Evolutionary conservation across 2,113 vertebrate genomes (phyloP), one percentile per base, ranked within the genome.

Genomic region (Gadus chalcogrammus): DNA sequence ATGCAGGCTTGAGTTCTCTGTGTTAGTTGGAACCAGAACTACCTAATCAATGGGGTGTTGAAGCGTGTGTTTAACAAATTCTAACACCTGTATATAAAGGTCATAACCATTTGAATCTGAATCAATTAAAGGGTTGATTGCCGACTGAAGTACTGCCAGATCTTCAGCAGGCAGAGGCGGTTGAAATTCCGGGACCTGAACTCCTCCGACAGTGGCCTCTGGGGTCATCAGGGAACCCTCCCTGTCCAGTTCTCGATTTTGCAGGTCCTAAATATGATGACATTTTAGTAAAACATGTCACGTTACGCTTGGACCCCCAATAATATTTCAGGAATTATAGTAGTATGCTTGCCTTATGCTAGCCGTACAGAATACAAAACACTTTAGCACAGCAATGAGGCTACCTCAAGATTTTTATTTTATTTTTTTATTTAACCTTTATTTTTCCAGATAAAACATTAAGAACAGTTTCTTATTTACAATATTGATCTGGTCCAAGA

Each of bases 141-240:
- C 65, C 42, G 35, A 67, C 65, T 67, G 31, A 67, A 67, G 65
- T n/a, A 42, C 35, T 20, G 65, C 28, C 65, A 67, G 65, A 53
- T 67, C 65, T 67, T 67, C 65, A 48, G 42, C 65, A 67, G 65
- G 11, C 31, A 67, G 28, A 48, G 65, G 65, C 65, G 52, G 35
- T 24, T 17, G 35, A 66, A 66, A 66, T 66, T 66, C 65, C 48
- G 65, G 65, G 65, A 66, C 65, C 65, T 66, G 65, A 66, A 66
- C 65, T 66, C 65, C 65, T 24, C 2, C 24, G 24, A 24, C 24
- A 24, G 24, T 2, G 52, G 35, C 48, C 16, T 42, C 65, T n/a
- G 65, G 65, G 35, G 65, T 66, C 65, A 66, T 48, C 65, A 66
- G 65, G 65, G 6, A 31, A 38, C 27, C 65, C 35, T 66, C 65